Percentiles rank a stretch among this genome's conserved stretches.
Evolutionary conservation across 92 coral and sea anemone genomes (phyloP).

Genomic region (Epizoanthus scotinus): DNA sequence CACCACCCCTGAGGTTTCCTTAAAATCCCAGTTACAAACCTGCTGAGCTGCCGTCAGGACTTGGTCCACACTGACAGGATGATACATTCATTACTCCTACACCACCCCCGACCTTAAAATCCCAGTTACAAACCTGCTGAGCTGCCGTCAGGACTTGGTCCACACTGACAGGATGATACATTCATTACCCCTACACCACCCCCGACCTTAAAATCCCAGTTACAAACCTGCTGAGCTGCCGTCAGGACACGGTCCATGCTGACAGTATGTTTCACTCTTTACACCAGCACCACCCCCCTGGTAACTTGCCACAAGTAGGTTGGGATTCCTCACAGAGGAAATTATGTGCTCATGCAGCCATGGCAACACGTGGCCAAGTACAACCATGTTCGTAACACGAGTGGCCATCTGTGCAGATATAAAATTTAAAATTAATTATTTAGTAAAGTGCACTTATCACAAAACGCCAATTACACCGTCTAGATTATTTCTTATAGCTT

Average conservation of each 20-base stretch:
- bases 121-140: slow-evolving; percentile 33
- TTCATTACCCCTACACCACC: not conserved
- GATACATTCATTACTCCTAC: no score
- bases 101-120: no score
- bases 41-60: no score
- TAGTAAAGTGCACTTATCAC: no score
- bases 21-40: no score
- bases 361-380: slow-evolving; percentile 55
- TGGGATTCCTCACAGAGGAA: slow-evolving; percentile 49
- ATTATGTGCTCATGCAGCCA: slow-evolving; percentile 70
- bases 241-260: slow-evolving; percentile 79
- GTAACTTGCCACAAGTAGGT: slow-evolving; percentile 40
- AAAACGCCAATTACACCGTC: no score
- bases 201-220: slow-evolving; percentile 6
- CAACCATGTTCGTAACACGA: slow-evolving; percentile 68
- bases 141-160: not conserved
- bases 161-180: not conserved
- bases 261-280: slow-evolving; percentile 71
- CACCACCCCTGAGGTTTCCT: no score
- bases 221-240: slow-evolving; percentile 39
- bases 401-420: slow-evolving; percentile 76
- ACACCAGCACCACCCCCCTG: slow-evolving; percentile 40
- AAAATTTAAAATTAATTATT: not conserved
- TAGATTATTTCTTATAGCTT: no score
- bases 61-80: no score